These are phyloP conservation scores for Bembecia ichneumoniformis DNA, from an alignment of 2,888 invertebrate genomes.

Conservation along the genomic window DNA sequence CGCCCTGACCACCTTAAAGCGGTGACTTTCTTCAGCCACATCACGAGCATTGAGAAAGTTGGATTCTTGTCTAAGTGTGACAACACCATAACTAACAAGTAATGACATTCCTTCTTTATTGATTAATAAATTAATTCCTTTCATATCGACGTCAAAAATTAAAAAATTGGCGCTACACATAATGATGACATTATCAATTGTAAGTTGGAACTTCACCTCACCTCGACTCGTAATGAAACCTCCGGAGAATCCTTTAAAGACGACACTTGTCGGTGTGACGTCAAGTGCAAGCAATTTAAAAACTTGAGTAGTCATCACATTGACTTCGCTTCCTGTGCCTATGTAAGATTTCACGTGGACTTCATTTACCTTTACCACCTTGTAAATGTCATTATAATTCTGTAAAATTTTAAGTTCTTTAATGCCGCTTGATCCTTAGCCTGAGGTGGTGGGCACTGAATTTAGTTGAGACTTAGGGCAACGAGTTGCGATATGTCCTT, in stretches of 20 bases:
- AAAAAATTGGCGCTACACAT: slow-evolving; percentile 8
- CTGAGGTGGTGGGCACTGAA: slow-evolving; percentile 9
- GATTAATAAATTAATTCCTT: slow-evolving; percentile 11
- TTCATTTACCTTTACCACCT: slow-evolving; percentile 10
- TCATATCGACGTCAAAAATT: slow-evolving; percentile 12
- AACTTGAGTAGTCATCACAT: too few species aligned
- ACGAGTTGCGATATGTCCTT: too few species aligned
- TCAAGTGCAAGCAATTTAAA: too few species aligned
- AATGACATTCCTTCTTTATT: slow-evolving; percentile 10
- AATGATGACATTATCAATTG: slow-evolving; percentile 9
- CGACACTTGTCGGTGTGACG: too few species aligned
- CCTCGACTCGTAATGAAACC: too few species aligned
- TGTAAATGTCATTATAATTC: too few species aligned
- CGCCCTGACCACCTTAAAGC: too few species aligned
- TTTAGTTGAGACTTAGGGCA: too few species aligned
- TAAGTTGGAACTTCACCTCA: slow-evolving; percentile 12
- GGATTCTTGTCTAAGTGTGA: background rate
- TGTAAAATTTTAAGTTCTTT: slow-evolving; percentile 12
- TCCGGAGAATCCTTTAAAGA: too few species aligned
- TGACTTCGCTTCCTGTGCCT: too few species aligned
- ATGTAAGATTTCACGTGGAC: too few species aligned
- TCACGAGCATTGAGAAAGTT: slow-evolving; percentile 1
- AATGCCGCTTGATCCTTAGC: background rate
- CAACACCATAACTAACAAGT: slow-evolving; percentile 6
- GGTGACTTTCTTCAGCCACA: slow-evolving; percentile 4